Evolutionary conservation across 1,140 invertebrate species (phyloP), one percentile per base, ranked within the genome.

Genomic region (Doryteuthis pealeii): DNA sequence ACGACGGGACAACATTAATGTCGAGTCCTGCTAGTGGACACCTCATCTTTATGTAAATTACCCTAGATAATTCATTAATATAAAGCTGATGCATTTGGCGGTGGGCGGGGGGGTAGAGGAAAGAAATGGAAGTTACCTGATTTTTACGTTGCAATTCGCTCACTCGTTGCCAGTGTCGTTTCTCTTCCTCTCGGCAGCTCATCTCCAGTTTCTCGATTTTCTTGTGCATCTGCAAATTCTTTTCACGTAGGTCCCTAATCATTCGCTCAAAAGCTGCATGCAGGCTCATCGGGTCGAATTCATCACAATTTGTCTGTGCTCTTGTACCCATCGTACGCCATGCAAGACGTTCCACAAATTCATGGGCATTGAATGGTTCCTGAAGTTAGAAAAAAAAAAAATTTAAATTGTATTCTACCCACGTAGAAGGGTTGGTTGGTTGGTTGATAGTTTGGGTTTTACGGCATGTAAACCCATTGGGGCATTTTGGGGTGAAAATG

Each of bases 311-410:
- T 45, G 80, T 81, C 74, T 83, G 71, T 72, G 84, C 82, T 73
- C 85, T 88, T 14, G 80, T 85, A 72, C 95, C 94, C 79, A 95
- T 94, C 49, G 95, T 95, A 83, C 96, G 91, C 93, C 96, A 97
- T 74, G 97, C 97, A 78, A 99, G 89, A 74, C 96, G 90, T 88
- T 99, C 97, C 1, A 99, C 96, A 91, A 99, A 99, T 83, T 98
- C 96, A 87, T 96, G 94, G 31, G 95, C 92, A 90, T 98, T 95
- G 89, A 98, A 99, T 0, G 96, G 95, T 85, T 98, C 96, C 95
- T 91, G 77, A 43, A 80, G 69, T 32, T 54, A 74, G 43, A 78
- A 70, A 69, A 43, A n/a, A 54, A 70, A 35, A 5, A 30, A 33
- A 71, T 14, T 33, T 28, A n/a, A n/a, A n/a, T n/a, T n/a, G n/a